These are phyloP conservation scores for Sinhomidia bicolor DNA, from an alignment of 2,888 invertebrate genomes.

Conservation along the genomic window DNA sequence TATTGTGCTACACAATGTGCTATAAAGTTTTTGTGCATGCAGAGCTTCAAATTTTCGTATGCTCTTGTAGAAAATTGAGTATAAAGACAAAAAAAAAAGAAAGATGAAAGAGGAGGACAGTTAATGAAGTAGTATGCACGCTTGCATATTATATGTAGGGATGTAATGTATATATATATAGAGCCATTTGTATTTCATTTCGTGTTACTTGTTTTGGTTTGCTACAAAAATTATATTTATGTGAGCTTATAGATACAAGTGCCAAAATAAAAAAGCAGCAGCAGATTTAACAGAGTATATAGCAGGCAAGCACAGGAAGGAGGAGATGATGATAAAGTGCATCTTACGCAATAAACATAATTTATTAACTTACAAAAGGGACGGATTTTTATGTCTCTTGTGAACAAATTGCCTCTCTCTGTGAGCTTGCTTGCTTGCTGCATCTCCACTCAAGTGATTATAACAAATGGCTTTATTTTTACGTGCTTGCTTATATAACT, in stretches of 20 bases:
- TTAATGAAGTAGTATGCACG: slow-evolving; percentile 50
- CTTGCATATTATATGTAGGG: not conserved
- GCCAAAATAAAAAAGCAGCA: not conserved
- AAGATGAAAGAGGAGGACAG: slow-evolving; percentile 61
- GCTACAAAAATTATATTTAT: not conserved
- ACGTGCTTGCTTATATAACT: not conserved
- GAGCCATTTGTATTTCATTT: not conserved
- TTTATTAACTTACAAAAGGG: slow-evolving; percentile 69
- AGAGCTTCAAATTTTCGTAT: not conserved
- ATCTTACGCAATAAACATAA: slow-evolving; percentile 70
- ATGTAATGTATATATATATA: not conserved
- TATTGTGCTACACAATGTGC: not conserved
- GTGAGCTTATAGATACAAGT: not conserved
- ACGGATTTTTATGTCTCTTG: slow-evolving; percentile 67
- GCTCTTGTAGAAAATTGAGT: slow-evolving; percentile 40
- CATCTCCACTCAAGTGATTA: slow-evolving; percentile 46
- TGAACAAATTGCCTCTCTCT: slow-evolving; percentile 59
- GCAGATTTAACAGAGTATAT: not conserved
- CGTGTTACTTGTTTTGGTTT: too few relatives aligned
- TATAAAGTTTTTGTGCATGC: not conserved
- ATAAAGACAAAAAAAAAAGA: slow-evolving; percentile 40
- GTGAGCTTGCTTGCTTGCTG: slow-evolving; percentile 4
- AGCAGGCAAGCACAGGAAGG: slow-evolving; percentile 41
- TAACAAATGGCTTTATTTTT: slow-evolving; percentile 62
- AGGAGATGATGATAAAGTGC: slow-evolving; percentile 67